These are phyloP conservation scores for Esperia sulphurella DNA, from an alignment of 2,888 invertebrate genomes.

Conservation along the genomic window DNA sequence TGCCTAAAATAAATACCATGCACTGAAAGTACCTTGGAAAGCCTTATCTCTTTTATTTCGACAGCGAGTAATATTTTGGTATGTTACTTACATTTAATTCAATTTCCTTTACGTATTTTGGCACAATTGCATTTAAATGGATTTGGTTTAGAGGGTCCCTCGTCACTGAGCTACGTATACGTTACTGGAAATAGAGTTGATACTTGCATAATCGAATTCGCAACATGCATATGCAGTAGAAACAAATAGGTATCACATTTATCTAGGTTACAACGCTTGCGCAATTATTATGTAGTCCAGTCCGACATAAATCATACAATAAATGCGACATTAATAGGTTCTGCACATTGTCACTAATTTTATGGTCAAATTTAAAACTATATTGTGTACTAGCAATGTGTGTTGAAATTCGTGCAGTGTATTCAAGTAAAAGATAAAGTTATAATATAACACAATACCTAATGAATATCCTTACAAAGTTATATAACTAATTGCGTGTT, in stretches of 20 bases:
- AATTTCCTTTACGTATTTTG: conserved; percentile 27
- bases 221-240: not conserved
- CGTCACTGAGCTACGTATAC: not conserved
- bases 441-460: too few relatives aligned
- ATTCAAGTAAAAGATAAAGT: too few relatives aligned
- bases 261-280: conserved; percentile 8
- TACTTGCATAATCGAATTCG: not conserved
- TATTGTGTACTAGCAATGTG: not conserved
- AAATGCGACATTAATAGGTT: conserved; percentile 7
- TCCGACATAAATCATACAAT: conserved; percentile 8
- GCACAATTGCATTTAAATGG: conserved; percentile 39
- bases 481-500: too few relatives aligned
- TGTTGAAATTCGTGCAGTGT: not conserved
- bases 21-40: conserved; percentile 45
- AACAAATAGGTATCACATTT: not conserved
- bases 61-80: conserved; percentile 41
- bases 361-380: not conserved
- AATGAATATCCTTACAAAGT: too few relatives aligned
- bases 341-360: conserved; percentile 2
- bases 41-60: conserved; percentile 57
- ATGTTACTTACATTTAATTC: conserved; percentile 34
- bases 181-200: not conserved
- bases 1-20: conserved; percentile 45
- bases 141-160: conserved; percentile 33
- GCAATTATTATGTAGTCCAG: not conserved